Conservation (phyloP, 2,113 vertebrate genomes). For the Pterophyllum scalare region DNA sequence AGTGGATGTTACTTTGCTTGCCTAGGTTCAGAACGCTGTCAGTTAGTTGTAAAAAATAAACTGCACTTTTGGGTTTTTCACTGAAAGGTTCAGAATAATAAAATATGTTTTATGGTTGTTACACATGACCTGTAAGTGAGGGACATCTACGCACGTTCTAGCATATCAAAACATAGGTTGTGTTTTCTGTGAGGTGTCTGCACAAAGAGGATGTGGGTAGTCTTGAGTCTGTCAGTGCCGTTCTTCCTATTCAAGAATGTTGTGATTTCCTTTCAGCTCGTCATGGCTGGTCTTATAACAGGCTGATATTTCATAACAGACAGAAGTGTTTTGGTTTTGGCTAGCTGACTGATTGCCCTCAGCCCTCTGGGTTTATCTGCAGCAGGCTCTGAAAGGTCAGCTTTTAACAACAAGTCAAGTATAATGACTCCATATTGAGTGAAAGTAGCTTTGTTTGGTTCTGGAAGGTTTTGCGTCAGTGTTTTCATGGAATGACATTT, state of each 20-base stretch:
- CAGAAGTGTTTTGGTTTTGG: slow-evolving; percentile 36
- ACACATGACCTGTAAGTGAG: neutral
- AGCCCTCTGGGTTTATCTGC: slow-evolving; percentile 52
- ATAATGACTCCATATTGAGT: slow-evolving; percentile 74
- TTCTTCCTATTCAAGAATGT: slow-evolving; percentile 36
- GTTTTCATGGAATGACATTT: slow-evolving; percentile 66
- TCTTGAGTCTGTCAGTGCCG: slow-evolving; percentile 49
- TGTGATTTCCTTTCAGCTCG: slow-evolving; percentile 59
- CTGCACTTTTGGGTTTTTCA: neutral
- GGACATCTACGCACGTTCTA: neutral
- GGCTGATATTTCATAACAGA: slow-evolving; percentile 48
- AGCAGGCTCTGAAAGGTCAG: slow-evolving; percentile 67
- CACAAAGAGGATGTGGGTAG: slow-evolving; percentile 67
- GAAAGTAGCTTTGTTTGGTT: slow-evolving; percentile 66
- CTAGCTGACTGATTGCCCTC: slow-evolving; percentile 23
- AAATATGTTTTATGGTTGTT: neutral
- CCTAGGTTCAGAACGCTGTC: slow-evolving; percentile 8
- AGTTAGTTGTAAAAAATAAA: neutral
- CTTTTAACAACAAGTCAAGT: slow-evolving; percentile 72
- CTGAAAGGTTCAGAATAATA: neutral
- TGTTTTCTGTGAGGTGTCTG: slow-evolving; percentile 30
- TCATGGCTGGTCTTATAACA: slow-evolving; percentile 28
- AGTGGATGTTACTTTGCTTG: slow-evolving; percentile 39
- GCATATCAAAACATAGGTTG: slow-evolving; percentile 24
- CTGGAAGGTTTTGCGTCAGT: slow-evolving; percentile 46